phyloP scores from a whole-genome alignment of 2,113 vertebrate genomes.

The Mormoops blainvillei region DNA sequence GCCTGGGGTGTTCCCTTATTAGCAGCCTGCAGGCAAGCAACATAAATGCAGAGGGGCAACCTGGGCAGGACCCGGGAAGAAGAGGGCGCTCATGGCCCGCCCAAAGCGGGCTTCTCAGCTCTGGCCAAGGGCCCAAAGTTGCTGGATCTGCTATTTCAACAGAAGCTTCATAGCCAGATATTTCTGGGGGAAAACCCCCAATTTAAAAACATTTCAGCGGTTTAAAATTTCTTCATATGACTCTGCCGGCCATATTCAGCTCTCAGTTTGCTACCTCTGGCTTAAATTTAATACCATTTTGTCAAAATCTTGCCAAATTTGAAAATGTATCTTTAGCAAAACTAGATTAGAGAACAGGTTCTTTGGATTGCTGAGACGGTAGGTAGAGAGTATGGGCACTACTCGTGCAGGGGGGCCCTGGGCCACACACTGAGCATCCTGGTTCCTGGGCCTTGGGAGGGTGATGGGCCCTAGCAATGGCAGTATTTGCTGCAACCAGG shows the following conservation, averaged over 20 bases:
- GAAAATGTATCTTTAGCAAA: not conserved
- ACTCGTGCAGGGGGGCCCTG: not conserved
- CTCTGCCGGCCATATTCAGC: not conserved
- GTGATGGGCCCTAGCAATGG: too few relatives aligned
- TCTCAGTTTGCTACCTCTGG: not conserved
- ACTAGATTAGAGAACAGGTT: too few relatives aligned
- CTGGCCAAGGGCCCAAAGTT: not conserved
- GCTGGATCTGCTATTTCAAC: not conserved
- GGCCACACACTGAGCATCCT: not conserved
- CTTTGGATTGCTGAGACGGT: not conserved
- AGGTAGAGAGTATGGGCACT: not conserved
- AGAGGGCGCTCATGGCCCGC: accelerated
- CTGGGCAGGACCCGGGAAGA: not conserved
- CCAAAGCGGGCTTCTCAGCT: not conserved
- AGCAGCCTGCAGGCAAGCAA: not conserved
- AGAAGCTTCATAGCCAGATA: not conserved
- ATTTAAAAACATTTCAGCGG: not conserved
- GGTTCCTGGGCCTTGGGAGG: too few relatives aligned
- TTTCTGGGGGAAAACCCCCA: not conserved
- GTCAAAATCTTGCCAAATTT: not conserved
- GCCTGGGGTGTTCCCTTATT: not conserved
- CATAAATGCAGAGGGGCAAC: not conserved
- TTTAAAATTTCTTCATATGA: not conserved
- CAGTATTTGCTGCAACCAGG: not conserved
- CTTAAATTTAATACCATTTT: not conserved